phyloP scores from a whole-genome alignment of 2,888 invertebrate genomes.

The Plutella xylostella region DNA sequence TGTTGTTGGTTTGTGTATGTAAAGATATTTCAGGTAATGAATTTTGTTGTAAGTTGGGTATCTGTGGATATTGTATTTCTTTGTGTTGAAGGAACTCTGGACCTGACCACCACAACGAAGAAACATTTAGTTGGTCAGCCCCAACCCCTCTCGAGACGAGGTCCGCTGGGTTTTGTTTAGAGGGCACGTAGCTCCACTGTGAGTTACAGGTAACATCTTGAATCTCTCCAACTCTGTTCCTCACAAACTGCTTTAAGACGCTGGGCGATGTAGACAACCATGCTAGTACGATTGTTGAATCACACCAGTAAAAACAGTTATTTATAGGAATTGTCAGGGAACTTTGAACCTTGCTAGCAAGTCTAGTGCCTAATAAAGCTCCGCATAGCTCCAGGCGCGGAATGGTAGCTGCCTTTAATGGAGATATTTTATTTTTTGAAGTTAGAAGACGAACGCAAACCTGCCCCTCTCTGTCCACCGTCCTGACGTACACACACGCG shows the following conservation, averaged over 20 bases:
- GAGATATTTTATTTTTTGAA: neutral
- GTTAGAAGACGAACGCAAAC: neutral
- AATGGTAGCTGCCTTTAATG: neutral
- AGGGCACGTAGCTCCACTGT: neutral
- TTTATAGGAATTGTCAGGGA: neutral
- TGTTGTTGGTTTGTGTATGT: no score
- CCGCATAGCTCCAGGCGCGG: neutral
- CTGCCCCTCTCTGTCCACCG: neutral
- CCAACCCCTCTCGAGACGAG: neutral
- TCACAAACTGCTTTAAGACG: neutral
- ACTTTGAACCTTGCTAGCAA: neutral
- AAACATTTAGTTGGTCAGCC: neutral
- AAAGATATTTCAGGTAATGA: no score
- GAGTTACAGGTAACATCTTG: neutral
- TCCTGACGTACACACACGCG: constrained; percentile 9
- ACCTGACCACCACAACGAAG: neutral
- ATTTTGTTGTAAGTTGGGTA: no score
- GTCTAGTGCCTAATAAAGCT: neutral
- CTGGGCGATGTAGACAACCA: neutral
- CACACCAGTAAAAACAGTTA: neutral
- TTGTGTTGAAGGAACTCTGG: neutral
- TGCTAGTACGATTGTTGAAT: neutral
- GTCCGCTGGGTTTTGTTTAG: neutral
- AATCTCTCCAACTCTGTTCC: neutral
- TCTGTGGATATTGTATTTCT: neutral